These are phyloP conservation scores for Allolobophora icterica DNA, from an alignment of 2,888 invertebrate species.

Conservation along the genomic window DNA sequence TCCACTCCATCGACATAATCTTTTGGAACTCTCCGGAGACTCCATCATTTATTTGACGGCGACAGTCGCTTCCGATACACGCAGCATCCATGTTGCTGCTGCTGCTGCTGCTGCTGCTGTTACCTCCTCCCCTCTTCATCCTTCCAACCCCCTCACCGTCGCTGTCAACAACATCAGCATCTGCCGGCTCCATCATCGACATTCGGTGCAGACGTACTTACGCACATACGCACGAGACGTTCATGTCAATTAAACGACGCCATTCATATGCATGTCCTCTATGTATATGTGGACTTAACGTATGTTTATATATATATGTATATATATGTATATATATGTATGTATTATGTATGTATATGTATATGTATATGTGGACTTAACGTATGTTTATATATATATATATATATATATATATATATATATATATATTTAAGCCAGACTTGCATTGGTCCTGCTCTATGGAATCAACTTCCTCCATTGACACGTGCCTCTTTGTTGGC, in stretches of 20 bases:
- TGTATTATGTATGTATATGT: too few relatives aligned
- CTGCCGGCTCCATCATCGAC: background rate
- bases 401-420: too few relatives aligned
- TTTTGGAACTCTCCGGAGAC: background rate
- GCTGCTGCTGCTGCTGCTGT: too few relatives aligned
- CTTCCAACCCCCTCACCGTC: background rate
- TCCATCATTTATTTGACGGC: slow-evolving; percentile 17
- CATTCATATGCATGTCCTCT: background rate
- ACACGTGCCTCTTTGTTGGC: too few relatives aligned
- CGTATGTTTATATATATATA: too few relatives aligned
- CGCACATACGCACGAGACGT: background rate
- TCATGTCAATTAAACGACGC: background rate
- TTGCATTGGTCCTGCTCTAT: too few relatives aligned
- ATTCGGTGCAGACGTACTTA: slow-evolving; percentile 11
- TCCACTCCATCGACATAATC: background rate
- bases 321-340: background rate
- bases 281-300: background rate
- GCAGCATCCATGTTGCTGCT: background rate
- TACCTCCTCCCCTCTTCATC: background rate
- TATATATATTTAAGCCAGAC: too few relatives aligned
- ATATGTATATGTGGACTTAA: too few relatives aligned
- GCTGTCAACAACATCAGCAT: background rate
- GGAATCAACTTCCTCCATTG: too few relatives aligned
- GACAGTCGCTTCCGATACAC: slow-evolving; percentile 11
- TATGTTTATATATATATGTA: background rate